A percentile compares a stretch with the other conserved stretches of the same genome.
Conservation (phyloP, 1,140 invertebrate species). For the Leptopilina clavipes region DNA sequence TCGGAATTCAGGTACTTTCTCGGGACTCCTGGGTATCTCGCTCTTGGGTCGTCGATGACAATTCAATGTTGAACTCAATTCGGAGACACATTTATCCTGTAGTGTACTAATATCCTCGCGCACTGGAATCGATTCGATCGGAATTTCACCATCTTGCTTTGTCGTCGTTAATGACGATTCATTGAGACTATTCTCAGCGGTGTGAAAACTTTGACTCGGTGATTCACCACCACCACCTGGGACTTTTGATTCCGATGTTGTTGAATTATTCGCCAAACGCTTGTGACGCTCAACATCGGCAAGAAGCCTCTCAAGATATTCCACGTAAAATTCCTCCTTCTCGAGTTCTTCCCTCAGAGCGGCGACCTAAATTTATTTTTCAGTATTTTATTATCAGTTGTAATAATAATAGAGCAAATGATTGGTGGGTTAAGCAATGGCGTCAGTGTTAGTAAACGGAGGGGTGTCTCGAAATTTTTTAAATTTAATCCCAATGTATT, state of each 20-base stretch:
- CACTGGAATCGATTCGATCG: constrained; percentile 55
- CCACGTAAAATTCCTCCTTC: constrained; percentile 92
- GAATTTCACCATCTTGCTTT: constrained; percentile 53
- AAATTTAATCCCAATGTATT: too few relatives aligned
- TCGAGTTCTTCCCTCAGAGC: constrained; percentile 88
- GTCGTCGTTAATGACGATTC: constrained; percentile 39
- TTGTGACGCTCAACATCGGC: constrained; percentile 88
- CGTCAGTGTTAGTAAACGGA: too few relatives aligned
- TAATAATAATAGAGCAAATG: too few relatives aligned
- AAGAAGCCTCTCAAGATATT: constrained; percentile 88
- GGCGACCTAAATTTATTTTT: constrained; percentile 75
- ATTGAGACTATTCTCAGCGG: constrained; percentile 55
- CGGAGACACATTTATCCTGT: constrained; percentile 72
- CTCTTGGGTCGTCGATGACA: constrained; percentile 69
- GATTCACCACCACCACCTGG: constrained; percentile 51
- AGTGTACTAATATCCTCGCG: constrained; percentile 71
- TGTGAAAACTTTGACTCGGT: constrained; percentile 54
- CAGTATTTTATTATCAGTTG: neutral
- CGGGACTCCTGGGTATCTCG: constrained; percentile 71
- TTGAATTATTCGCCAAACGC: constrained; percentile 61
- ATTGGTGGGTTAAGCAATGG: too few relatives aligned
- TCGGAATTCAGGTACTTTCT: constrained; percentile 69
- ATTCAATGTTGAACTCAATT: constrained; percentile 69
- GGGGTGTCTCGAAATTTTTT: too few relatives aligned
- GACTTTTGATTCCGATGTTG: constrained; percentile 52